Evolutionary conservation across 1,140 invertebrate genomes (phyloP).

Genomic region (Drosophila suzukii): DNA sequence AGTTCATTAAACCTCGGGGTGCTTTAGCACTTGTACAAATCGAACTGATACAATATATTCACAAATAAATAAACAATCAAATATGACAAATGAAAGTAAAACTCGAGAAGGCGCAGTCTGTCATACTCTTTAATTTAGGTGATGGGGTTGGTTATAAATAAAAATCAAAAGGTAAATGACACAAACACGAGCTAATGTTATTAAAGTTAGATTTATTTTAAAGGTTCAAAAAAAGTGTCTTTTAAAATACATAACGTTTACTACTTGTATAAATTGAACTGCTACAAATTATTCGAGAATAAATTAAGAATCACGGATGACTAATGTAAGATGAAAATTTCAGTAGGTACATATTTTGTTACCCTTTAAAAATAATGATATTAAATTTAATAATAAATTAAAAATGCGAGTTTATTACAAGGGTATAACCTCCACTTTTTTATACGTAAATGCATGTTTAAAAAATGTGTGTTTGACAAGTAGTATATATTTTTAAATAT

Average conservation of each 20-base stretch:
- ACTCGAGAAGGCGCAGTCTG: conserved; percentile 35
- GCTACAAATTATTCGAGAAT: conserved; percentile 10
- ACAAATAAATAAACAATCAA: conserved; percentile 70
- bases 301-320: neutral
- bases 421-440: too few relatives aligned
- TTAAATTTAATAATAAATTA: neutral
- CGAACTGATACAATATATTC: conserved; percentile 61
- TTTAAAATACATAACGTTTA: conserved; percentile 4
- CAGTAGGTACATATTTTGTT: neutral
- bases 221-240: neutral
- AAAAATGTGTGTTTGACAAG: neutral
- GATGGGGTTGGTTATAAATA: conserved; percentile 4
- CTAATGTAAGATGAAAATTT: neutral
- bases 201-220: neutral
- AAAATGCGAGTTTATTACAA: too few relatives aligned
- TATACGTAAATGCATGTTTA: neutral
- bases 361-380: neutral
- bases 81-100: conserved; percentile 61
- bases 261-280: conserved; percentile 5
- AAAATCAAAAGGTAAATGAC: conserved; percentile 8
- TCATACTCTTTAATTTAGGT: conserved; percentile 46
- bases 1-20: conserved; percentile 68
- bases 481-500: neutral
- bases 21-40: conserved; percentile 51
- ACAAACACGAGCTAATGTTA: neutral